Conservation (phyloP, 1,140 invertebrate species). For the Agrypnia vestita region DNA sequence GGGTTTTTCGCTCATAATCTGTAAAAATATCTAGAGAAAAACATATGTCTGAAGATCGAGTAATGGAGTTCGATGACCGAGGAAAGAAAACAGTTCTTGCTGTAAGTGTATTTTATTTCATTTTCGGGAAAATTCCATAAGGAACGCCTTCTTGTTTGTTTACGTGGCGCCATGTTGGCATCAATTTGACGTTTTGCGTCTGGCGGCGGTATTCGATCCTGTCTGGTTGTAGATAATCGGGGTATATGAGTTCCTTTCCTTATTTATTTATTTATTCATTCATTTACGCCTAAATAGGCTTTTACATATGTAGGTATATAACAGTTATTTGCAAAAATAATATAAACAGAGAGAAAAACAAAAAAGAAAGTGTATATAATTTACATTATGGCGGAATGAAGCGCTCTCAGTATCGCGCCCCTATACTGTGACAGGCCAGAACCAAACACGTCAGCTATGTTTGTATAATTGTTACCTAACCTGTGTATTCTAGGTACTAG, state of each 20-base stretch:
- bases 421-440: too few species aligned
- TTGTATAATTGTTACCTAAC: too few species aligned
- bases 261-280: too few species aligned
- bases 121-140: slow-evolving; percentile 9
- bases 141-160: slow-evolving; percentile 53
- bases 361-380: too few species aligned
- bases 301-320: too few species aligned
- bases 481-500: too few species aligned
- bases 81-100: background rate
- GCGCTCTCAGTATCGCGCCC: too few species aligned
- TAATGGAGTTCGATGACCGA: background rate
- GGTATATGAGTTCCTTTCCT: slow-evolving; percentile 28
- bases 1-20: background rate
- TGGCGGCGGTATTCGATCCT: slow-evolving; percentile 1
- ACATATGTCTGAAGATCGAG: background rate
- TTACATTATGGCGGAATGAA: too few species aligned
- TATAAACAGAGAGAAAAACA: too few species aligned
- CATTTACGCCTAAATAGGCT: too few species aligned
- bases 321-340: too few species aligned
- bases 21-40: background rate
- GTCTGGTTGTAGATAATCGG: background rate
- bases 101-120: slow-evolving; percentile 31
- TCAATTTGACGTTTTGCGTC: slow-evolving; percentile 47
- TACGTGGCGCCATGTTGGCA: slow-evolving; percentile 57
- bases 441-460: too few species aligned